A percentile compares a stretch with the other conserved stretches of the same genome.
Evolutionary conservation across 1,140 invertebrate genomes (phyloP).

Genomic region (Heliothis subflexa): DNA sequence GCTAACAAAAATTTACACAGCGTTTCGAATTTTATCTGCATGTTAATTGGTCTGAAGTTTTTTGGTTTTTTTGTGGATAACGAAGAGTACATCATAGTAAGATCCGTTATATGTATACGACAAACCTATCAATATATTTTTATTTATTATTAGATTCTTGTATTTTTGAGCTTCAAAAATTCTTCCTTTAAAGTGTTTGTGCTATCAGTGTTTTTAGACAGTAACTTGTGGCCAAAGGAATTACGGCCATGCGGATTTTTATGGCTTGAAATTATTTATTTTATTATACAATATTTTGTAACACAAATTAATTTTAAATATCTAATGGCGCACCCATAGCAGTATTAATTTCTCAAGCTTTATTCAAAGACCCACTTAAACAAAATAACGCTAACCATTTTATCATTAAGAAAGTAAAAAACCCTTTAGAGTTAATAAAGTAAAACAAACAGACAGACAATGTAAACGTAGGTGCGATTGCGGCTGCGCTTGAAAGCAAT

Average conservation of each 20-base stretch:
- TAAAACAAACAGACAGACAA: conserved; percentile 34
- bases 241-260: too few relatives aligned
- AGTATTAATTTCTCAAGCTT: neutral
- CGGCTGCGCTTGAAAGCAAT: conserved; percentile 53
- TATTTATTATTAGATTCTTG: too few relatives aligned
- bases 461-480: conserved; percentile 42
- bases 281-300: too few relatives aligned
- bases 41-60: conserved; percentile 15
- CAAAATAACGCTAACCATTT: conserved; percentile 15
- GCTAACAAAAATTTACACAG: conserved; percentile 41
- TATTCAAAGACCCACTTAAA: neutral
- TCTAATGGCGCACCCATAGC: too few relatives aligned
- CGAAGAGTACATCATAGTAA: neutral
- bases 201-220: too few relatives aligned
- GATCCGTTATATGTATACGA: too few relatives aligned
- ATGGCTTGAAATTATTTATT: too few relatives aligned
- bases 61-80: neutral
- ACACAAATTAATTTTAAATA: too few relatives aligned
- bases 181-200: too few relatives aligned
- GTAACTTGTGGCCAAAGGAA: too few relatives aligned
- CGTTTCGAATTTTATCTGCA: conserved; percentile 33
- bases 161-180: too few relatives aligned
- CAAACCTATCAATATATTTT: too few relatives aligned
- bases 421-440: conserved; percentile 19
- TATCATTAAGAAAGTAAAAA: conserved; percentile 20